These are phyloP conservation scores for Polydrusus tereticollis DNA, from an alignment of 2,888 invertebrate genomes.

Conservation along the genomic window DNA sequence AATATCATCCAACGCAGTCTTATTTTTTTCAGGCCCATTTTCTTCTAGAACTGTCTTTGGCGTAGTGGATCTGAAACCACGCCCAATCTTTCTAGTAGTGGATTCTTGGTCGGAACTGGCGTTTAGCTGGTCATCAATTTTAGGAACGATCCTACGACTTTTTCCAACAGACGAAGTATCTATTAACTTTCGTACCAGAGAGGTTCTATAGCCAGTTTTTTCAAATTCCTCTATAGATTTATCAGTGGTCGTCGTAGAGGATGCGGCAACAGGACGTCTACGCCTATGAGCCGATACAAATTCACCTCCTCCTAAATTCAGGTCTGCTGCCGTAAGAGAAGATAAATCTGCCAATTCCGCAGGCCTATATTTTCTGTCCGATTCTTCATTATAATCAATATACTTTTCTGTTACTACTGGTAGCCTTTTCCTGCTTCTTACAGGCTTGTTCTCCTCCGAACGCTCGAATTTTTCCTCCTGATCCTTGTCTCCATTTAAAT, in stretches of 20 bases:
- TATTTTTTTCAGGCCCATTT: neutral
- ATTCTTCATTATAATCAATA: slow-evolving; percentile 57
- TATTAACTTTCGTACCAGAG: slow-evolving; percentile 49
- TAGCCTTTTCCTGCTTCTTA: slow-evolving; percentile 47
- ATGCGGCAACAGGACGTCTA: slow-evolving; percentile 49
- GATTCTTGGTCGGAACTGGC: slow-evolving; percentile 48
- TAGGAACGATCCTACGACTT: slow-evolving; percentile 45
- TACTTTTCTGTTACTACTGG: slow-evolving; percentile 53
- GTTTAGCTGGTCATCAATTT: slow-evolving; percentile 50
- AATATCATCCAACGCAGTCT: neutral
- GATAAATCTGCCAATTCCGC: slow-evolving; percentile 69
- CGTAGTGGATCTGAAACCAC: slow-evolving; percentile 48
- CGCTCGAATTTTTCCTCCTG: slow-evolving; percentile 42
- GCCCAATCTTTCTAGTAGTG: slow-evolving; percentile 39
- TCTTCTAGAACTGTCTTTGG: slow-evolving; percentile 13
- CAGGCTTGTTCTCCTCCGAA: slow-evolving; percentile 39
- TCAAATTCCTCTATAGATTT: slow-evolving; percentile 42
- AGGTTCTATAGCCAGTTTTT: slow-evolving; percentile 51
- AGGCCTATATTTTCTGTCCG: slow-evolving; percentile 62
- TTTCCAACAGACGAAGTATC: slow-evolving; percentile 46
- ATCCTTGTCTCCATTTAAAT: slow-evolving; percentile 37
- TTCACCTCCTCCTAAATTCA: slow-evolving; percentile 53
- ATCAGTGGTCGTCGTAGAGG: slow-evolving; percentile 48
- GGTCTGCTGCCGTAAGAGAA: slow-evolving; percentile 71
- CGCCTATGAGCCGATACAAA: slow-evolving; percentile 48